These are phyloP conservation scores for Melanostoma scalare DNA, from an alignment of 2,888 invertebrate genomes.

Conservation along the genomic window DNA sequence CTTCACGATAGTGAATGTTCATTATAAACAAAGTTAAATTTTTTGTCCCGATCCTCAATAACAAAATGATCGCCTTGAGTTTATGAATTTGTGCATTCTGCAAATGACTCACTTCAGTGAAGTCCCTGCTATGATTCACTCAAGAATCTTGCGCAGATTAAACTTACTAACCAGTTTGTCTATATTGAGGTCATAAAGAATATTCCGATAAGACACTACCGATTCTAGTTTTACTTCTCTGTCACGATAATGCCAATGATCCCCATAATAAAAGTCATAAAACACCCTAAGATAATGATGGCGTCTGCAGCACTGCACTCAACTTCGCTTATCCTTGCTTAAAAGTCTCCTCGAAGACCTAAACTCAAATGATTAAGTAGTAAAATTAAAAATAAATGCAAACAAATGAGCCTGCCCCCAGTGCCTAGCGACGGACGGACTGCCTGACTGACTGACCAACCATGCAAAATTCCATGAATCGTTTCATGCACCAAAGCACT, in stretches of 20 bases:
- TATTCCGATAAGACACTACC: slow-evolving; percentile 8
- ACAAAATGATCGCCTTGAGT: no score
- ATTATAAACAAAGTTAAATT: no score
- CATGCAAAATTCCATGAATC: slow-evolving; percentile 38
- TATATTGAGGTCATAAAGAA: slow-evolving; percentile 14
- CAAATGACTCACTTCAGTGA: slow-evolving; percentile 45
- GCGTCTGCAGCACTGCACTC: slow-evolving; percentile 18
- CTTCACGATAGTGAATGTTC: no score
- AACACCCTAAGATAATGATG: slow-evolving; percentile 38
- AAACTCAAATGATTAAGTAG: slow-evolving; percentile 28
- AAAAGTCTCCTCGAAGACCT: slow-evolving; percentile 13
- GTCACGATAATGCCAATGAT: slow-evolving; percentile 13
- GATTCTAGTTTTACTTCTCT: slow-evolving; percentile 13
- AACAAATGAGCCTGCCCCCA: slow-evolving; percentile 24
- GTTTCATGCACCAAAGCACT: slow-evolving; percentile 20
- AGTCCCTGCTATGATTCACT: slow-evolving; percentile 35
- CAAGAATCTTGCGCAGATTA: background rate
- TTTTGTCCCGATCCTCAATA: no score
- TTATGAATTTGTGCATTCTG: background rate
- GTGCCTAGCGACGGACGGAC: background rate
- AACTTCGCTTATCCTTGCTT: slow-evolving; percentile 17
- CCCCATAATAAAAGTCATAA: background rate
- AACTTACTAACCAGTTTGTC: slow-evolving; percentile 9
- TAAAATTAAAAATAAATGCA: slow-evolving; percentile 37
- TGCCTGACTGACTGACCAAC: slow-evolving; percentile 7